Evolutionary conservation across 2,113 vertebrate species (phyloP).

Genomic region (Alectura lathami): DNA sequence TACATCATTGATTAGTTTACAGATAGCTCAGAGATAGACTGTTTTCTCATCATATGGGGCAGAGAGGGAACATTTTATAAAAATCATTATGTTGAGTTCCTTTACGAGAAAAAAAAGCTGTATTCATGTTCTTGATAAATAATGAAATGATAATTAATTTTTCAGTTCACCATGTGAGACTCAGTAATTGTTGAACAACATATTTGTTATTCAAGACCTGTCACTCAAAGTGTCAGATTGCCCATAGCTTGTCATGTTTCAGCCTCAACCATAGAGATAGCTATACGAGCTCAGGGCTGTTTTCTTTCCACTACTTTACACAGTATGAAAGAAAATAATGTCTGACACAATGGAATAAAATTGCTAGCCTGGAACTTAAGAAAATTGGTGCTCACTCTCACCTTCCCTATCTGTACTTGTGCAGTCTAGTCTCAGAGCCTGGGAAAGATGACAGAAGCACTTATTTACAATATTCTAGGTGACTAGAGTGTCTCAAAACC

Average conservation of each 20-base stretch:
- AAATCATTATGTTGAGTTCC: neutral
- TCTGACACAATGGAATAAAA: neutral
- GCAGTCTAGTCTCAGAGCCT: neutral
- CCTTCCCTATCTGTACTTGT: neutral
- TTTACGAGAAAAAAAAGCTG: neutral
- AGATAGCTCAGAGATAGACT: neutral
- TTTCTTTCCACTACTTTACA: neutral
- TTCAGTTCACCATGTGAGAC: constrained; percentile 28
- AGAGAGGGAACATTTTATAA: neutral
- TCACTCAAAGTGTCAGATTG: neutral
- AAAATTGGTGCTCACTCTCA: neutral
- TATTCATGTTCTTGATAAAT: constrained; percentile 33
- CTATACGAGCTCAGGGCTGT: neutral
- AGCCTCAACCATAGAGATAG: neutral
- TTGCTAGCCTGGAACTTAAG: neutral
- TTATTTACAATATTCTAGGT: neutral
- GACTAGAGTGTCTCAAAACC: neutral
- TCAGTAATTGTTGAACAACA: neutral
- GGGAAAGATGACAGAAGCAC: neutral
- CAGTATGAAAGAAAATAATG: neutral
- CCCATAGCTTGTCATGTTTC: neutral
- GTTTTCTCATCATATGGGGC: neutral
- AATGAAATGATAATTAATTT: constrained; percentile 39
- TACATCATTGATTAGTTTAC: neutral
- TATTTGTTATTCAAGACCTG: constrained; percentile 24